These are phyloP conservation scores for Onchidella celtica DNA, from an alignment of 2,888 invertebrate genomes.

Conservation along the genomic window DNA sequence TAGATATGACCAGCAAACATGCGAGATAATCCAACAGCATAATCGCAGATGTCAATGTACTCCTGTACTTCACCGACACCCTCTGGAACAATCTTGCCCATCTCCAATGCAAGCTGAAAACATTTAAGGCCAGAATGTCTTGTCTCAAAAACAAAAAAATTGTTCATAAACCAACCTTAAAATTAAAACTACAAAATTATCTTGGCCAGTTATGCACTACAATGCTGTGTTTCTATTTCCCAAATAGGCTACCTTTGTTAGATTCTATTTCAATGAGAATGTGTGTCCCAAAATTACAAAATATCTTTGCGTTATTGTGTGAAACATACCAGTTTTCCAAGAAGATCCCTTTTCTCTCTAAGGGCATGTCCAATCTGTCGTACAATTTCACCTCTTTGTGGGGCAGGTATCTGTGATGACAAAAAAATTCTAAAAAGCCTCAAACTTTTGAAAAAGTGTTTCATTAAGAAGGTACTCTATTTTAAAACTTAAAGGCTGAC, in stretches of 20 bases:
- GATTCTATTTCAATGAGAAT: no score
- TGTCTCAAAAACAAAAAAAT: not conserved
- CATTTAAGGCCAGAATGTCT: not conserved
- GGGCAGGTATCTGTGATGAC: constrained; percentile 87
- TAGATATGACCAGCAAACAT: constrained; percentile 84
- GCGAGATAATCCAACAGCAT: constrained; percentile 96
- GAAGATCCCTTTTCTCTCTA: constrained; percentile 90
- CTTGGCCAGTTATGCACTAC: no score
- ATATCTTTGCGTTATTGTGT: no score
- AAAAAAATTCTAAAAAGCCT: not conserved
- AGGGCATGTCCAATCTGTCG: constrained; percentile 98
- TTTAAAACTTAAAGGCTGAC: no score
- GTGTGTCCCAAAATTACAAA: no score
- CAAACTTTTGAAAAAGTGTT: no score
- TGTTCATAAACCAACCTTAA: not conserved
- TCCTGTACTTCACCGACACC: constrained; percentile 88
- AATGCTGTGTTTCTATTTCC: no score
- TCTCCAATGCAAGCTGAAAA: constrained; percentile 89
- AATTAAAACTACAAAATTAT: no score
- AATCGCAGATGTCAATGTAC: constrained; percentile 92
- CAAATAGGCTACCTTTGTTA: no score
- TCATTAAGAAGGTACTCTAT: no score
- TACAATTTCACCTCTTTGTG: constrained; percentile 96
- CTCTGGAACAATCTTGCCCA: constrained; percentile 99
- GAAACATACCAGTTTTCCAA: constrained; percentile 91